Percentiles rank a stretch among this genome's conserved stretches.
Evolutionary conservation across 2,113 vertebrate species (phyloP).

Genomic region (Nannobrachium achirus): DNA sequence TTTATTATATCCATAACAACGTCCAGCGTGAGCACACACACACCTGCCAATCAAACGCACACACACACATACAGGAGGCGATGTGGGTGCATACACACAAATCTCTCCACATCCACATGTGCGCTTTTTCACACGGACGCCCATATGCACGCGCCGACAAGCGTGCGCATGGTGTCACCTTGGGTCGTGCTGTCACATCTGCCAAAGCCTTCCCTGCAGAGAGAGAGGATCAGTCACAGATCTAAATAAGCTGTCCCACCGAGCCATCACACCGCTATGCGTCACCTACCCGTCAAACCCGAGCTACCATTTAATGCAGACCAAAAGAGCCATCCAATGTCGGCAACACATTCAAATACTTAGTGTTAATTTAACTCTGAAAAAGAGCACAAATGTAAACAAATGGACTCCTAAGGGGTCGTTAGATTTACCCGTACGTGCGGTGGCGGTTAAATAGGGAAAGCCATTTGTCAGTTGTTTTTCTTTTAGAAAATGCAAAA

Average conservation of each 20-base stretch:
- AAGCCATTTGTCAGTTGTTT: slow-evolving; percentile 31
- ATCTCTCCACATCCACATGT: not conserved
- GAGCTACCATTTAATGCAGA: not conserved
- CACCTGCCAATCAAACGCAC: slow-evolving; percentile 28
- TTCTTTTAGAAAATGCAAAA: slow-evolving; percentile 2
- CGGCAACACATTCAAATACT: too few relatives aligned
- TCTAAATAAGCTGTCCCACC: slow-evolving; percentile 34
- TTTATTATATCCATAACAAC: slow-evolving; percentile 38
- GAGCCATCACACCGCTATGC: not conserved
- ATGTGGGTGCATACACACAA: not conserved
- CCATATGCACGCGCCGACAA: not conserved
- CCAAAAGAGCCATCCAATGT: not conserved
- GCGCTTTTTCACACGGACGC: not conserved
- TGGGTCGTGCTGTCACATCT: slow-evolving; percentile 15
- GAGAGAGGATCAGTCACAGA: slow-evolving; percentile 14
- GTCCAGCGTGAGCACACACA: slow-evolving; percentile 5
- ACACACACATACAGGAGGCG: not conserved
- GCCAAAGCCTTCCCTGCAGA: slow-evolving; percentile 7
- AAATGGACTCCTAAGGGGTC: too few relatives aligned
- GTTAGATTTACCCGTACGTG: too few relatives aligned
- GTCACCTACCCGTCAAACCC: not conserved
- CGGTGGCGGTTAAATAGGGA: slow-evolving; percentile 15
- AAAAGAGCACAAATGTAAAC: too few relatives aligned
- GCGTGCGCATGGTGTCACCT: slow-evolving; percentile 8
- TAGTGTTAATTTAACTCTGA: too few relatives aligned